Conservation (phyloP, 1,140 invertebrate genomes). For the Drosophila persimilis region DNA sequence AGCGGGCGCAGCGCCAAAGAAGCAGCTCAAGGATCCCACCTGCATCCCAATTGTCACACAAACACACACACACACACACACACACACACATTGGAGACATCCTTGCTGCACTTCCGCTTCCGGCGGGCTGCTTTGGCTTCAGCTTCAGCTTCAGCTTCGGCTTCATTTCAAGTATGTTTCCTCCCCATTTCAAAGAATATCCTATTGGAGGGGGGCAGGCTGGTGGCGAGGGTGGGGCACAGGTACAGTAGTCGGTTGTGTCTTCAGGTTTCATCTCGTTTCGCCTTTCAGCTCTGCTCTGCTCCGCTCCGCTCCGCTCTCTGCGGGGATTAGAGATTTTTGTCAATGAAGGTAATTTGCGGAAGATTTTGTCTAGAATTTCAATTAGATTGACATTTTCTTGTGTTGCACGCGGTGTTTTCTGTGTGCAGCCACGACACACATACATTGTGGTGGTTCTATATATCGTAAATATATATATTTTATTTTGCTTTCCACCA, state of each 20-base stretch:
- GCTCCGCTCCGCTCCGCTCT: background rate
- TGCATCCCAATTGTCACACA: constrained; percentile 51
- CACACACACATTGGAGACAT: constrained; percentile 8
- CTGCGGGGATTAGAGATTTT: constrained; percentile 77
- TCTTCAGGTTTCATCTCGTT: constrained; percentile 49
- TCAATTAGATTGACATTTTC: constrained; percentile 80
- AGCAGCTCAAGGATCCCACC: constrained; percentile 40
- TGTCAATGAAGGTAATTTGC: constrained; percentile 82
- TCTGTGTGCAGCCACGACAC: background rate
- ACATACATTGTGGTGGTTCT: background rate
- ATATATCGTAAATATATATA: constrained; percentile 2
- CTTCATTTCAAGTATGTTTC: constrained; percentile 53
- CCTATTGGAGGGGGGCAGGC: constrained; percentile 21
- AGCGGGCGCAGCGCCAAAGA: background rate
- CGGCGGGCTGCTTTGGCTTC: constrained; percentile 31
- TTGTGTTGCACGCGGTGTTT: constrained; percentile 18
- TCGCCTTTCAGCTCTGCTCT: background rate
- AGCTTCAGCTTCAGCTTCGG: constrained; percentile 7
- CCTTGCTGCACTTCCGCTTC: constrained; percentile 56
- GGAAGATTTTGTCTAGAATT: constrained; percentile 82
- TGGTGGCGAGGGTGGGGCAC: background rate
- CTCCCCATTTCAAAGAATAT: constrained; percentile 42
- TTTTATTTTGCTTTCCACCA: constrained; percentile 16
- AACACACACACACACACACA: constrained; percentile 12
- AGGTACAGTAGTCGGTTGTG: constrained; percentile 29